Evolutionary conservation across 2,888 invertebrate genomes (phyloP).

Genomic region (Gandaritis pyraliata): DNA sequence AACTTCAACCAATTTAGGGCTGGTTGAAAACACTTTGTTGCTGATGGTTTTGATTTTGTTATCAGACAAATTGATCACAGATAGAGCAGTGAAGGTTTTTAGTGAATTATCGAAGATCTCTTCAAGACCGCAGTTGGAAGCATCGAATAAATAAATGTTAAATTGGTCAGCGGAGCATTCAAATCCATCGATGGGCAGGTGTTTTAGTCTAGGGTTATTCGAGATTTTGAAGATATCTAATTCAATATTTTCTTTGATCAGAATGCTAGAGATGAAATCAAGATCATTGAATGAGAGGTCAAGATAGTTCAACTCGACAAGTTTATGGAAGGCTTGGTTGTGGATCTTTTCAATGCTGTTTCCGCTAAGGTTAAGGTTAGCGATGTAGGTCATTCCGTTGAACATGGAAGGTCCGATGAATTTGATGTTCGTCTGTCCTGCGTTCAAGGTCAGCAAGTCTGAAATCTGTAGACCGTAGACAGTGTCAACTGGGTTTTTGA

Average conservation of each 20-base stretch:
- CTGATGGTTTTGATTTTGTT: slow-evolving; percentile 86
- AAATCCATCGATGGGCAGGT: slow-evolving; percentile 88
- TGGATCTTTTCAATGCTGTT: slow-evolving; percentile 88
- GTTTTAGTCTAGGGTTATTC: slow-evolving; percentile 87
- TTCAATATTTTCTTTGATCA: slow-evolving; percentile 88
- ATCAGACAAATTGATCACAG: slow-evolving; percentile 86
- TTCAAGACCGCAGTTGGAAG: slow-evolving; percentile 89
- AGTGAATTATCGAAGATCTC: slow-evolving; percentile 86
- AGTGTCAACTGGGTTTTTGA: slow-evolving; percentile 87
- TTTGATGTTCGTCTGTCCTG: slow-evolving; percentile 87
- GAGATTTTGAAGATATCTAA: slow-evolving; percentile 88
- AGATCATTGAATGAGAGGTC: slow-evolving; percentile 90
- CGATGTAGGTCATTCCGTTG: slow-evolving; percentile 85
- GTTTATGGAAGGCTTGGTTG: slow-evolving; percentile 87
- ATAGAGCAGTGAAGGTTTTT: slow-evolving; percentile 88
- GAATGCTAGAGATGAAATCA: slow-evolving; percentile 86
- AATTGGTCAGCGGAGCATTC: slow-evolving; percentile 84
- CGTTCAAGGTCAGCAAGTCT: slow-evolving; percentile 87
- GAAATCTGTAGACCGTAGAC: slow-evolving; percentile 86
- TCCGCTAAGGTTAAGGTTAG: slow-evolving; percentile 87
- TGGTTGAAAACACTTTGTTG: slow-evolving; percentile 81
- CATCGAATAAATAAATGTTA: slow-evolving; percentile 88
- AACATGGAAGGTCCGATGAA: slow-evolving; percentile 87
- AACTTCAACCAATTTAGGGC: slow-evolving; percentile 86
- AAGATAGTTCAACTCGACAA: slow-evolving; percentile 87